Conservation (phyloP, 2,888 invertebrate genomes). For the Hirtodrosophila confusa region DNA sequence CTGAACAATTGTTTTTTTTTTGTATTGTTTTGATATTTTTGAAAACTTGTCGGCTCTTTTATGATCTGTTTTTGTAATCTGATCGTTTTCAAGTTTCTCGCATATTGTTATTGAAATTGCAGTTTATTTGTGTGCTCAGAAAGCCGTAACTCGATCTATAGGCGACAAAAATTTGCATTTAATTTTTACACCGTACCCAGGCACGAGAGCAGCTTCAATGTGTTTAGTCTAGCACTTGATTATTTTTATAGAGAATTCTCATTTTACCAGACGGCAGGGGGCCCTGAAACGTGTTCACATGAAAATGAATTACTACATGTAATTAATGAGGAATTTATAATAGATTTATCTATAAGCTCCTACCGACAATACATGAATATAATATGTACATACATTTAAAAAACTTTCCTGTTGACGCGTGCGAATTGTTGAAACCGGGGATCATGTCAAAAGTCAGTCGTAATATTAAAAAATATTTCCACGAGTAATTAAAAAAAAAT, state of each 20-base stretch:
- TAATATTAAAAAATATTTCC: constrained; percentile 20
- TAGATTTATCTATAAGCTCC: background rate
- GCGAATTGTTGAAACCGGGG: background rate
- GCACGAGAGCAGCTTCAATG: constrained; percentile 17
- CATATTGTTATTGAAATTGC: constrained; percentile 23
- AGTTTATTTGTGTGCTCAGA: constrained; percentile 12
- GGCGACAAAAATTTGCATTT: constrained; percentile 49
- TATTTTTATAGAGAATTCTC: constrained; percentile 3
- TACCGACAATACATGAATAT: too few species aligned
- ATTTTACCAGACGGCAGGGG: background rate
- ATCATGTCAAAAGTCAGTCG: constrained; percentile 21
- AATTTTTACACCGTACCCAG: constrained; percentile 46
- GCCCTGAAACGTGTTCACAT: background rate
- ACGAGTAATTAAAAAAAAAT: constrained; percentile 7
- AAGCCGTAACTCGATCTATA: constrained; percentile 30
- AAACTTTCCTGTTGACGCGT: constrained; percentile 2
- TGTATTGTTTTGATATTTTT: background rate
- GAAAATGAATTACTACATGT: background rate
- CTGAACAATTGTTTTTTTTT: constrained; percentile 1
- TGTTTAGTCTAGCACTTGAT: constrained; percentile 16
- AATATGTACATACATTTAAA: constrained; percentile 4
- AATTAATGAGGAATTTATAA: background rate
- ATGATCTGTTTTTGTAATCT: constrained; percentile 2
- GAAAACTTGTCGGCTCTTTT: constrained; percentile 19
- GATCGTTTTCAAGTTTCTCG: constrained; percentile 2